A percentile compares a stretch with the other conserved stretches of the same genome.
phyloP scores from a whole-genome alignment of 2,797 vertebrate genomes.

The Knipowitschia caucasica region DNA sequence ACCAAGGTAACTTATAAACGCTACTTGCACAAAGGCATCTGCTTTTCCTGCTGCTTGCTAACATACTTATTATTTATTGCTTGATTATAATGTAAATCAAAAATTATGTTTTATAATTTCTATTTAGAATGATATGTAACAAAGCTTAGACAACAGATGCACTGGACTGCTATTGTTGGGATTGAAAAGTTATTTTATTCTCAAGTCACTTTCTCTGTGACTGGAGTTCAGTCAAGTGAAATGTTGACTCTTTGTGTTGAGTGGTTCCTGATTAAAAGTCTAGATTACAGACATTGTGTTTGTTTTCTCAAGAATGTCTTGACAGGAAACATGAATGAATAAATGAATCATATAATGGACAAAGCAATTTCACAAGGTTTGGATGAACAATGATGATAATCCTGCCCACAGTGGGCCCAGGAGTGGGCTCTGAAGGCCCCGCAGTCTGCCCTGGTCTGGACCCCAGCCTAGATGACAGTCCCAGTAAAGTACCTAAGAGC shows the following conservation, averaged over 20 bases:
- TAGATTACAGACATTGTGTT: too few relatives aligned
- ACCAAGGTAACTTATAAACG: too few relatives aligned
- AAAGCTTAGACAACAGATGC: neutral
- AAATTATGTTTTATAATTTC: neutral
- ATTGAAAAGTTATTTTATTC: too few relatives aligned
- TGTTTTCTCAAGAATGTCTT: too few relatives aligned
- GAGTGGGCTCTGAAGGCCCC: conserved; percentile 22
- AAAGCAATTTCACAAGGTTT: too few relatives aligned
- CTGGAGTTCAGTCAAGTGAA: too few relatives aligned
- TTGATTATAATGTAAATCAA: conserved; percentile 2
- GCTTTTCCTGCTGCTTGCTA: neutral
- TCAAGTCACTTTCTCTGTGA: too few relatives aligned
- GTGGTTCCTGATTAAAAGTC: too few relatives aligned
- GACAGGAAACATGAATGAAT: too few relatives aligned
- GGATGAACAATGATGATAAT: conserved; percentile 10
- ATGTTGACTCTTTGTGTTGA: too few relatives aligned
- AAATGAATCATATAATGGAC: too few relatives aligned
- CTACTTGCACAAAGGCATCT: conserved; percentile 1
- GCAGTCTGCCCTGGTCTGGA: conserved; percentile 85
- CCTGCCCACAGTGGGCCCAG: conserved; percentile 27
- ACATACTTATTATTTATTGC: neutral
- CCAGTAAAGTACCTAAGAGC: conserved; percentile 95
- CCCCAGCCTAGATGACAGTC: conserved; percentile 91
- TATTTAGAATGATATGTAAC: neutral
- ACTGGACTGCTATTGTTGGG: neutral